Base-by-base conservation (phyloP, 2,113 vertebrate genomes). In the Sylvia atricapilla region DNA sequence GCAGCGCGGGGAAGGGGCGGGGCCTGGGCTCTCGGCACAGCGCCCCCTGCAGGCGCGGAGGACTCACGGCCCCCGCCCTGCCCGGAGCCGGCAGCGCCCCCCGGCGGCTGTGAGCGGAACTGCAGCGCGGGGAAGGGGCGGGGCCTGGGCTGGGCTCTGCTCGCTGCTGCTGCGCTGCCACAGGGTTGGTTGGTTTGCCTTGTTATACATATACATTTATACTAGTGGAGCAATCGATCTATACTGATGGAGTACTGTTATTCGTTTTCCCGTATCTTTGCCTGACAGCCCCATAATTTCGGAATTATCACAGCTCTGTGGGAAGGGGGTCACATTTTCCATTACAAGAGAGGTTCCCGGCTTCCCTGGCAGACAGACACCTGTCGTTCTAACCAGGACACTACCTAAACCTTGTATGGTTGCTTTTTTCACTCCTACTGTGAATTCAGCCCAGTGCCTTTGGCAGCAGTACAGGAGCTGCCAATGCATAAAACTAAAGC, bases 281-380 rank as follows among this genome's bases (percentile, higher is more conserved):
- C 31, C 44, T 35, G 37, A 43, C 3, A 43, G 31, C 10, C 13
- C 27, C 0, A 0, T 7, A 3, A 53, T 37, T 84, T 21, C 1
- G 1, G 5, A 62, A 11, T 14, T 25, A 20, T 1, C 24, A 27
- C 14, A 62, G 14, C 21, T 44, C 2, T 1, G 17, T 17, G 21
- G 16, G 17, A 63, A 46, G 12, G 27, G 7, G 9, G 14, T 27
- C 47, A 55, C 4, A 18, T 39, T 73, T 63, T 37, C 39, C 15
- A 7, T 33, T 37, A 17, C 1, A 43, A 28, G 3, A 9, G 16
- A 63, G 7, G 27, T 14, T 63, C 11, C 6, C 0, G 0, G 11
- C 39, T 63, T 84, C n/a, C 49, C 24, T 5, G 4, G n/a, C 33
- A 46, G n/a, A 44, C 56, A 53, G 33, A 39, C 49, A 55, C 11